A percentile compares a stretch with the other conserved stretches of the same genome.
Conservation (phyloP, 2,888 invertebrate species). For the Pandemis heparana region DNA sequence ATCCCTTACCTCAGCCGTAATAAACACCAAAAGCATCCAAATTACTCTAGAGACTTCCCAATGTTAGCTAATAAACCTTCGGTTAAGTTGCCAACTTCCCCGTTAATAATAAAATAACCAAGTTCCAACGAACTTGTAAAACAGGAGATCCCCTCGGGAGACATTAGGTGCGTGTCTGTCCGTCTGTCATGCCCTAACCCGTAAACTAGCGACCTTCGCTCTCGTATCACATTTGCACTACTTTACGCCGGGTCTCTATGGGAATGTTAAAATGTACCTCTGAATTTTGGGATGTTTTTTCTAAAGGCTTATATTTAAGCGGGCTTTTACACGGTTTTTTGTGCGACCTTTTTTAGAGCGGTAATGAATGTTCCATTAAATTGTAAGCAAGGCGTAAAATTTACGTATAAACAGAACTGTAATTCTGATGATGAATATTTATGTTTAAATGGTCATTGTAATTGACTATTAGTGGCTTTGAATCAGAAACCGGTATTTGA, state of each 20-base stretch:
- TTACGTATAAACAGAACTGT: too few species aligned
- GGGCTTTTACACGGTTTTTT: background rate
- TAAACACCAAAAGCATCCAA: conserved; percentile 1
- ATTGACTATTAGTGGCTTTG: too few species aligned
- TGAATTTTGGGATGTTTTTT: conserved; percentile 4
- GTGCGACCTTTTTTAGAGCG: background rate
- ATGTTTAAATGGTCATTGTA: too few species aligned
- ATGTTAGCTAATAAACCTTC: conserved; percentile 17
- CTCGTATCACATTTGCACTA: conserved; percentile 19
- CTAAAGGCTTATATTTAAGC: too few species aligned
- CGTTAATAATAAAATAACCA: conserved; percentile 34
- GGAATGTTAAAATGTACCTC: conserved; percentile 19
- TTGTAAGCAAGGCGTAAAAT: too few species aligned
- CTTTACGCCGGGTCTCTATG: conserved; percentile 9
- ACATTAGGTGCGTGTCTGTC: conserved; percentile 27
- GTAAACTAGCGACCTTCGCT: conserved; percentile 13
- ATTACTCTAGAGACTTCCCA: background rate
- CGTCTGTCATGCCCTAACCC: conserved; percentile 23
- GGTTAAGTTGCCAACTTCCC: conserved; percentile 5
- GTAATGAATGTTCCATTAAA: too few species aligned
- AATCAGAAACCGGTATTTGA: too few species aligned
- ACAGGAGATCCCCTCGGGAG: conserved; percentile 2
- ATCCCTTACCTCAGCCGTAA: conserved; percentile 5
- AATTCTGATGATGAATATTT: too few species aligned
- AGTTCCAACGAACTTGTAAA: conserved; percentile 20